Base-by-base conservation (phyloP, 2,888 invertebrate species). In the Cotesia congregata region DNA sequence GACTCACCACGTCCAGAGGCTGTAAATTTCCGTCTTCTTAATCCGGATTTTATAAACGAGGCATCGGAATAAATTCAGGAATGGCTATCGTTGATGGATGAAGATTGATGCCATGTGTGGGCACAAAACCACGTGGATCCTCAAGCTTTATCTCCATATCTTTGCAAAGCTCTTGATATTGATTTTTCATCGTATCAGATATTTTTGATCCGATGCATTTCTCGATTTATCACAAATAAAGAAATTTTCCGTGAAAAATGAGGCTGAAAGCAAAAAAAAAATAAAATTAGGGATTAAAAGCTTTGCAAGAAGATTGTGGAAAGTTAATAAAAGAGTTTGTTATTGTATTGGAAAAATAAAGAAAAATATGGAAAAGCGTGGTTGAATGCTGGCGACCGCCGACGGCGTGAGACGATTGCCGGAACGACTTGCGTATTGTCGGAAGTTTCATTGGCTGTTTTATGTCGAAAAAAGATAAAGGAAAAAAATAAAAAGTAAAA, bases 81-180 rank as follows among this genome's bases (percentile, higher is more conserved):
- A 73, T 78, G 74, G 67, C 80, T 78, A 79, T 78, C 72, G 72
- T 82, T 88, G 88, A 88, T 87, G 87, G 87, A 88, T 88, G 88
- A 87, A 87, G 88, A 88, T 87, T 84, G 87, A 88, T 87, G 87
- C 79, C 80, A 73, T 69, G 41, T 41, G 67, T 40, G 40, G 41
- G n/a, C 39, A 20, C 72, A 15, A 67, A 39, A 72, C 65, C 50
- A 50, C 50, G 65, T 76, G 61, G 61, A 72, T 72, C 12, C 6
- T 72, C 64, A 39, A 38, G 65, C 17, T 38, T 20, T 5, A 65
- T 38, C 7, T 65, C 65, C 2, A 20, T 12, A 65, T 65, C 65
- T 65, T 20, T 65, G 38, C 20, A 9, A 20, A 65, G 5, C 38
- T 20, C 38, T 5, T 38, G 9, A 38, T 65, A 65, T 65, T 38